Evolutionary conservation across 1,140 invertebrate genomes (phyloP), one percentile per base, ranked within the genome.

Genomic region (Drosophila ogumai): DNA sequence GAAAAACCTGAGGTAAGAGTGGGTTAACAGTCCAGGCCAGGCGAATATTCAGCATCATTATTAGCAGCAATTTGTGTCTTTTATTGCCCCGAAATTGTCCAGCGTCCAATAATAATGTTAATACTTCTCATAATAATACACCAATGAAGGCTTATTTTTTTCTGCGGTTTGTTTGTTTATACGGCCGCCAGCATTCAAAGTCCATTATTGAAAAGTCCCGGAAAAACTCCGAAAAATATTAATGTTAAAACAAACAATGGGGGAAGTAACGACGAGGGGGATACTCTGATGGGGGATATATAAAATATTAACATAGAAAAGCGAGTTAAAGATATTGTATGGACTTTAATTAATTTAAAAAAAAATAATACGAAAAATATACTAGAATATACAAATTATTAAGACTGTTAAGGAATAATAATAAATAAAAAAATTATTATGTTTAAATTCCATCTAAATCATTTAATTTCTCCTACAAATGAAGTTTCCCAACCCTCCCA

Each of bases 1-100:
- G 25, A 50, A 64, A 50, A 28, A 41, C 25, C 28, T 36, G 54
- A 38, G 31, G 44, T 17, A 57, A 66, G 60, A 75, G 72, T 50
- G 61, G 50, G 52, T 72, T 73, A 73, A 72, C 54, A 71, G 66
- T 58, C 34, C 50, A 15, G 41, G 41, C 49, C 17, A 31, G 6
- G 25, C 32, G n/a, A 7, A 22, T 25, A 60, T 58, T 76, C 75
- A 71, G 82, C 82, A 87, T 88, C 84, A 87, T 87, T 87, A 87
- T 87, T 87, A 87, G 86, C 84, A 88, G 85, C 84, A 87, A 87
- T 87, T 87, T 87, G 85, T 82, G 84, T 75, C 80, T 88, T 88
- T 87, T 87, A 87, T 87, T 87, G 84, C 84, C 84, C 76, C 76
- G 65, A 84, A 87, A 87, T 87, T 88, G 84, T 88, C 75, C 73